A percentile compares a stretch with the other conserved stretches of the same genome.
Evolutionary conservation across 2,113 vertebrate genomes (phyloP).

Genomic region (Numida meleagris): DNA sequence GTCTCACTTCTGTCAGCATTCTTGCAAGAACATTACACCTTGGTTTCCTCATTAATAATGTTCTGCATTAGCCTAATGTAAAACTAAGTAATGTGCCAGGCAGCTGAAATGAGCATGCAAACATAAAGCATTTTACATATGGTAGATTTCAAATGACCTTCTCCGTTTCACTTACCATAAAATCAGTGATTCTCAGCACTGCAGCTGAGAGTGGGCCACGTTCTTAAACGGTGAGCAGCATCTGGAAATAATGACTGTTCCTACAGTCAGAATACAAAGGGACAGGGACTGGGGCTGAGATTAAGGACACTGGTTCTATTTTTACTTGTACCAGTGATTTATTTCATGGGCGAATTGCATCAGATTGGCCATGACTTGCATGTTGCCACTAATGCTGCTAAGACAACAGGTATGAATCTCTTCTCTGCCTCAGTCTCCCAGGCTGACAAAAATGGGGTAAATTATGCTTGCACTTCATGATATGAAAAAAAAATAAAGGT

Average conservation of each 20-base stretch:
- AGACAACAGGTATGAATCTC: not conserved
- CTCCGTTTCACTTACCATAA: not conserved
- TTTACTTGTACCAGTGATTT: not conserved
- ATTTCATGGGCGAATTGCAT: not conserved
- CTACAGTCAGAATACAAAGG: not conserved
- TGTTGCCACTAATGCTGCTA: not conserved
- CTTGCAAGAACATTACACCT: constrained; percentile 65
- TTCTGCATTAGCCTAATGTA: constrained; percentile 55
- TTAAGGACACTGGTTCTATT: not conserved
- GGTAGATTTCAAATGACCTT: constrained; percentile 5
- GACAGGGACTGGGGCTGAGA: not conserved
- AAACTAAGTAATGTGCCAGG: not conserved
- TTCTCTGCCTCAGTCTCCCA: not conserved
- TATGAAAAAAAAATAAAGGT: not conserved
- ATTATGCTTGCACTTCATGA: not conserved
- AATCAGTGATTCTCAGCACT: not conserved
- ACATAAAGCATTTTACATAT: not conserved
- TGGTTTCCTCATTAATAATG: constrained; percentile 51
- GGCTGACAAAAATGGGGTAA: not conserved
- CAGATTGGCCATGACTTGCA: not conserved
- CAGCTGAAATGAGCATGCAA: not conserved
- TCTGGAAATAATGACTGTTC: not conserved
- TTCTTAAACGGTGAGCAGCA: not conserved
- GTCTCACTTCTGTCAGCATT: constrained; percentile 38
- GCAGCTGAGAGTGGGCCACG: not conserved